Evolutionary conservation across 2,888 invertebrate species (phyloP), one percentile per base, ranked within the genome.

Genomic region (Sesia bembeciformis): DNA sequence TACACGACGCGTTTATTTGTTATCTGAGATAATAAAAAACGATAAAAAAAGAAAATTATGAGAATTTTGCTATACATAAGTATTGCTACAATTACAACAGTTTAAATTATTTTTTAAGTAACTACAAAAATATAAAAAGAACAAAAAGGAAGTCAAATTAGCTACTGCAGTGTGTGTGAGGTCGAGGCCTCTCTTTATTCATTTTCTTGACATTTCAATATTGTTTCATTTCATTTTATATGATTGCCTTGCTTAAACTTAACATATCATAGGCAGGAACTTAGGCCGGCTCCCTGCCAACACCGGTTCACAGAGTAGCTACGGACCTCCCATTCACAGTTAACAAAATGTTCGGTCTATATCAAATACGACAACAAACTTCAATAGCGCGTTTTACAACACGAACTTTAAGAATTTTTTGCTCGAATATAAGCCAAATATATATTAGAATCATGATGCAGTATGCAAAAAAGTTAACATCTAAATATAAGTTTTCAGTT

Each of bases 151-250:
- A 76, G 87, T 87, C 86, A 70, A 76, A 82, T 81, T 64, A 84
- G 87, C 86, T 87, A 87, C 87, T 84, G 65, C 67, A 78, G 85
- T 83, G 83, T 78, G 80, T 83, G 66, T 84, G 86, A 86, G 85
- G 79, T 82, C 72, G 53, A 67, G 66, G 78, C 74, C 84, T 84
- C 85, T 81, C 82, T 85, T 84, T 84, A 79, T 80, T 73, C 76
- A 81, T 81, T 69, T 84, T 82, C 81, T 81, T 84, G 84, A 79
- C 79, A 77, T 81, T 46, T 46, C 46, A 5, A 80, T 81, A 79
- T 77, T 80, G 80, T 78, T 79, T 77, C 79, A 75, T 80, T 79
- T 78, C 78, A 78, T 79, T 78, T 78, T 83, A 79, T 81, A 82
- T 83, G 81, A 82, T 81, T 81, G 78, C 80, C 79, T 79, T 69